phyloP scores from a whole-genome alignment of 2,888 invertebrate genomes.

The Drosophila tripunctata region DNA sequence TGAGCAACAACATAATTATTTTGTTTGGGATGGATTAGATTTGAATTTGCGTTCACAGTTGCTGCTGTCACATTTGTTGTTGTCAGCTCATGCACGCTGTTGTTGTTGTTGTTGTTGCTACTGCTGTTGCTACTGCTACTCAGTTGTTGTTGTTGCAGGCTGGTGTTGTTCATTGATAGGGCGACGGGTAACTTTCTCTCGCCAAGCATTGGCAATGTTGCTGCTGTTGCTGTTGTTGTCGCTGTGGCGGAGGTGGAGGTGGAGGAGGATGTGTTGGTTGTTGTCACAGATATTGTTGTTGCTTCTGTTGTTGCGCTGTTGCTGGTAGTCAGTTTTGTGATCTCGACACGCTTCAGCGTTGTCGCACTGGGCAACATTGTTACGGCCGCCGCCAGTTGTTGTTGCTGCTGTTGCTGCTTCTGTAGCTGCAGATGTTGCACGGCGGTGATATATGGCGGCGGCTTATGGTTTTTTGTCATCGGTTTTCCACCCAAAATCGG shows the following conservation, averaged over 20 bases:
- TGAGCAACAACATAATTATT: conserved; percentile 28
- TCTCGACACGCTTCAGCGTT: conserved; percentile 78
- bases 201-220: conserved; percentile 56
- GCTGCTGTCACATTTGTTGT: conserved; percentile 26
- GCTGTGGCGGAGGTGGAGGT: conserved; percentile 31
- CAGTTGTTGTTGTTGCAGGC: conserved; percentile 1
- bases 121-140: not conserved
- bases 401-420: conserved; percentile 79
- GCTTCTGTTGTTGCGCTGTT: conserved; percentile 38
- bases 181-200: conserved; percentile 62
- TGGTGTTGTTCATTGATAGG: conserved; percentile 36
- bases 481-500: conserved; percentile 83
- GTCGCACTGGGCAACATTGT: conserved; percentile 84
- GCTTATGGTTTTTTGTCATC: conserved; percentile 82
- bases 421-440: conserved; percentile 81
- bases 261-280: conserved; percentile 25
- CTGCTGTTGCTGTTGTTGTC: conserved; percentile 26
- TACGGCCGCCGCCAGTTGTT: conserved; percentile 82
- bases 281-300: conserved; percentile 33
- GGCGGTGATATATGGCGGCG: conserved; percentile 81
- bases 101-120: conserved; percentile 11
- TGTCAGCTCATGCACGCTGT: conserved; percentile 40
- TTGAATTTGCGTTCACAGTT: conserved; percentile 12
- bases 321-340: conserved; percentile 57
- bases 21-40: conserved; percentile 20